Evolutionary conservation across 1,140 invertebrate species (phyloP).

Genomic region (Acromyrmex heyeri): DNA sequence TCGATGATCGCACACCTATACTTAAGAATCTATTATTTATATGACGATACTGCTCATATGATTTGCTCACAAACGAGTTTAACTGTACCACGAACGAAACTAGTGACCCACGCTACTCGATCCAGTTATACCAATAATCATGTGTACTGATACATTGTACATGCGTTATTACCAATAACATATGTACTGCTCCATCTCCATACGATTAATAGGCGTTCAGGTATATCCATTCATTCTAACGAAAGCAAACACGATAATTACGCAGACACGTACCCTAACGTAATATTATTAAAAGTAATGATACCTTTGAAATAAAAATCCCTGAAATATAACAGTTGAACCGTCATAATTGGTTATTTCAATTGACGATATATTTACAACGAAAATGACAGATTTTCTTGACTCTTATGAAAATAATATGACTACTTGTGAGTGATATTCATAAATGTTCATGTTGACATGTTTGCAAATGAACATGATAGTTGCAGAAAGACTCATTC

Average conservation of each 20-base stretch:
- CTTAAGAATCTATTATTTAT: slow-evolving; percentile 72
- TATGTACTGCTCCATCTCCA: slow-evolving; percentile 72
- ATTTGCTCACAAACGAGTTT: slow-evolving; percentile 69
- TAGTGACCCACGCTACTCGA: slow-evolving; percentile 66
- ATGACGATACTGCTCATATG: slow-evolving; percentile 71
- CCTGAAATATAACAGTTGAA: slow-evolving; percentile 39
- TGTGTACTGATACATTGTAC: slow-evolving; percentile 69
- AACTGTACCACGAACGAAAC: slow-evolving; percentile 69
- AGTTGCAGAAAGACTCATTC: slow-evolving; percentile 12
- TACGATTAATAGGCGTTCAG: slow-evolving; percentile 53
- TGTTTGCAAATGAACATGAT: slow-evolving; percentile 19
- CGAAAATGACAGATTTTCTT: slow-evolving; percentile 18
- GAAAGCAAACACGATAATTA: slow-evolving; percentile 31
- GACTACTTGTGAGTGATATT: slow-evolving; percentile 11
- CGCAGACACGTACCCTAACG: slow-evolving; percentile 25
- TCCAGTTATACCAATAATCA: slow-evolving; percentile 67
- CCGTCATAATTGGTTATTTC: slow-evolving; percentile 8
- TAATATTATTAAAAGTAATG: slow-evolving; percentile 38
- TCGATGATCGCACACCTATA: slow-evolving; percentile 69
- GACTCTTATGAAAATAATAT: slow-evolving; percentile 18
- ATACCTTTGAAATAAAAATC: slow-evolving; percentile 47
- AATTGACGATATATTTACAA: slow-evolving; percentile 44
- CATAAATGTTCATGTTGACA: slow-evolving; percentile 3
- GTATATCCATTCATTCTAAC: slow-evolving; percentile 38
- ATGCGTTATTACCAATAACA: slow-evolving; percentile 70